These are phyloP conservation scores for Neofelis nebulosa DNA, from an alignment of 2,113 vertebrate genomes.

Conservation along the genomic window DNA sequence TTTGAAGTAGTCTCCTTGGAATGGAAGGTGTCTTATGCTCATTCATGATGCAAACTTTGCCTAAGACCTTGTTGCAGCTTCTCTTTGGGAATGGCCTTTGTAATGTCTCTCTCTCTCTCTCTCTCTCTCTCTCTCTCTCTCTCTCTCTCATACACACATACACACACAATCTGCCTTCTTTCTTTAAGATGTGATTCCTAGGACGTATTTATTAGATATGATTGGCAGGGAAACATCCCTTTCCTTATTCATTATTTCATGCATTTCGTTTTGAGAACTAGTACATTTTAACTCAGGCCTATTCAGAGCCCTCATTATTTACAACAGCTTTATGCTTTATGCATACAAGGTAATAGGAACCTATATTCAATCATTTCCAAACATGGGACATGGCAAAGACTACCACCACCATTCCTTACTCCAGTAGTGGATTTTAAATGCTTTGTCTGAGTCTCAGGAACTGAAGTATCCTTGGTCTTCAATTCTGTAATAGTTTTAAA, in stretches of 20 bases:
- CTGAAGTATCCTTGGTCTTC: background rate
- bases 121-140: background rate
- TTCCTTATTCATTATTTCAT: background rate
- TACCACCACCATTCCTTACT: background rate
- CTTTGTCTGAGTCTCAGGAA: background rate
- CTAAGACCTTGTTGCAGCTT: background rate
- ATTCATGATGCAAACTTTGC: conserved; percentile 13
- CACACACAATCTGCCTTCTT: background rate
- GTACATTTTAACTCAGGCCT: background rate
- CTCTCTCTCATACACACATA: background rate
- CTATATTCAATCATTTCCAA: background rate
- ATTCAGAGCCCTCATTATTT: background rate
- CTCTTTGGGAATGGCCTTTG: conserved; percentile 31
- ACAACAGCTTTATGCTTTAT: background rate
- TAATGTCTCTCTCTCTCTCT: background rate
- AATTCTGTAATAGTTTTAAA: background rate
- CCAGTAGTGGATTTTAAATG: background rate
- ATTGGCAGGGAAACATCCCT: background rate
- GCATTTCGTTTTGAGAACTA: background rate
- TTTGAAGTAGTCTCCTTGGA: background rate
- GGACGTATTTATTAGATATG: background rate
- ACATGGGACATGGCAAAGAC: background rate
- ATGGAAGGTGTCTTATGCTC: background rate
- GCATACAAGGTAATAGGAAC: background rate
- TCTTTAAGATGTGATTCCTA: background rate